phyloP scores from a whole-genome alignment of 2,113 vertebrate genomes.

The Aphyosemion australe region DNA sequence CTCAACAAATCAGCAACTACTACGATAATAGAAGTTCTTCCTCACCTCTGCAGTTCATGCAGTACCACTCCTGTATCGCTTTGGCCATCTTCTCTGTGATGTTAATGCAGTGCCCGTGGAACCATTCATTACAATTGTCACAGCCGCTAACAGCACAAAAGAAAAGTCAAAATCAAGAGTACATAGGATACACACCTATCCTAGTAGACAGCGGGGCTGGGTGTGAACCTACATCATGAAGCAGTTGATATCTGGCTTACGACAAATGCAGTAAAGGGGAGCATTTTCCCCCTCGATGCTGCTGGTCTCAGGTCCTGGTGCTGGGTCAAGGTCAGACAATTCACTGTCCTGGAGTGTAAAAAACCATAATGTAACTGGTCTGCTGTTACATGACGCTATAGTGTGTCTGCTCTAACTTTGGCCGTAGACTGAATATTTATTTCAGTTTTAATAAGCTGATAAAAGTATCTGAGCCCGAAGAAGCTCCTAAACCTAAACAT shows the following conservation, averaged over 20 bases:
- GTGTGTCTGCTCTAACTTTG: background rate
- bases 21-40: background rate
- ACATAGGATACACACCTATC: background rate
- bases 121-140: conserved; percentile 95
- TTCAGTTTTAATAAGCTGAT: no score
- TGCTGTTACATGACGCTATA: background rate
- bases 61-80: conserved; percentile 93
- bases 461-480: no score
- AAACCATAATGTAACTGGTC: background rate
- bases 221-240: conserved; percentile 88
- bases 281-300: conserved; percentile 84
- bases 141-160: conserved; percentile 81
- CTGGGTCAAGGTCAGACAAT: conserved; percentile 80
- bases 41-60: conserved; percentile 87
- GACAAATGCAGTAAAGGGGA: conserved; percentile 89
- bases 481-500: no score
- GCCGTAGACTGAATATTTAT: no score
- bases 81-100: conserved; percentile 95
- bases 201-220: background rate
- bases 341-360: conserved; percentile 82
- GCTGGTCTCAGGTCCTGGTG: conserved; percentile 68
- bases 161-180: background rate
- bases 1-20: background rate
- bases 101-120: conserved; percentile 91
- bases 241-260: conserved; percentile 91